Evolutionary conservation across 2,113 vertebrate genomes (phyloP).

Genomic region (Trichomycterus rosablanca): DNA sequence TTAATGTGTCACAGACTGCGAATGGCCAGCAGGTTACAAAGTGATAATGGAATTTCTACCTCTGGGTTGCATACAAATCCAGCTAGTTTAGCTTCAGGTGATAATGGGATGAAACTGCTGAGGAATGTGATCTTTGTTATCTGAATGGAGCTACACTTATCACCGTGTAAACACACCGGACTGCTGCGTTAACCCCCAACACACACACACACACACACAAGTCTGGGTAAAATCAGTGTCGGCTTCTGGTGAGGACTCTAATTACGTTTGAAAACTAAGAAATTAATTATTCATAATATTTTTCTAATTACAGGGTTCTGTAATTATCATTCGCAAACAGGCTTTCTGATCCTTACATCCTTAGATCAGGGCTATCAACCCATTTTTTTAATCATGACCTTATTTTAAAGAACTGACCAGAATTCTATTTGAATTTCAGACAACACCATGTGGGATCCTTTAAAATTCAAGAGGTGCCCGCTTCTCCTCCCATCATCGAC

Average conservation of each 20-base stretch:
- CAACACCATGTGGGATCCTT: too few species aligned
- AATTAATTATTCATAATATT: neutral
- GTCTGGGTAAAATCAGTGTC: constrained; percentile 23
- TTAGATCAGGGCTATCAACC: too few species aligned
- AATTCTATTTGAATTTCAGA: too few species aligned
- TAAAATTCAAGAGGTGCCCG: too few species aligned
- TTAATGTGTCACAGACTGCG: too few species aligned
- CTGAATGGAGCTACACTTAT: constrained; percentile 60
- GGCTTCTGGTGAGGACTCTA: neutral
- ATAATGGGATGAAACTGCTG: constrained; percentile 4
- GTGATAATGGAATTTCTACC: too few species aligned
- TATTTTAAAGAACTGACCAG: too few species aligned
- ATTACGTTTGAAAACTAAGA: neutral
- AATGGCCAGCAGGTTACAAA: too few species aligned
- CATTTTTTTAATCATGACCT: too few species aligned
- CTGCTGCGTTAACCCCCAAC: constrained; percentile 56
- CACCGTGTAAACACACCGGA: constrained; percentile 64
- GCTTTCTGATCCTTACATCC: too few species aligned
- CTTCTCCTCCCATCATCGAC: too few species aligned
- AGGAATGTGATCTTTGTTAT: constrained; percentile 55
- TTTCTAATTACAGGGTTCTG: neutral
- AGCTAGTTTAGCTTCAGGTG: neutral
- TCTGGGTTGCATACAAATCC: too few species aligned
- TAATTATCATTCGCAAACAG: neutral
- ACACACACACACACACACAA: constrained; percentile 10